Base-by-base conservation (phyloP, 1,140 invertebrate genomes). In the Plectrocnemia conspersa region DNA sequence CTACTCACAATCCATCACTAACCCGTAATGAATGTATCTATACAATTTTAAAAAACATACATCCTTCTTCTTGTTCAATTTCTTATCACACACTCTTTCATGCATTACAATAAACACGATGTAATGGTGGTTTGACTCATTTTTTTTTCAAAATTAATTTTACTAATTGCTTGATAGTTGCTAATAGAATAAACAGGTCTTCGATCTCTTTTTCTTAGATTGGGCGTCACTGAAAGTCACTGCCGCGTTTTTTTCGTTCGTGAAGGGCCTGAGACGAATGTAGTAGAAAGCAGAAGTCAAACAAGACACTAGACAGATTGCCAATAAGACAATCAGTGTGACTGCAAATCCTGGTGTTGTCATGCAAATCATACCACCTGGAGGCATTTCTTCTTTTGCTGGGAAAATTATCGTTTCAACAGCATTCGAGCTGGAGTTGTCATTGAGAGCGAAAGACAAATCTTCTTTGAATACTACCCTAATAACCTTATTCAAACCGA, bases 301-400 rank as follows among this genome's bases (percentile, higher is more conserved):
- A 65, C 88, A 93, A 2, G 90, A 91, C 35, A 84, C 83, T 16
- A 93, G 71, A 40, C 94, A 72, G 35, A 92, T 85, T 36, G 80
- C 83, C 22, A 93, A 74, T 2, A 94, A 76, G 10, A 93, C 78
- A 24, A 91, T 79, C 6, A 94, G 74, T 6, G 89, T 89, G 4
- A 89, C 84, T 25, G 89, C 85, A 67, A 94, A 93, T 0, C 89
- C 88, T 10, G 89, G 86, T 1, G 89, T 91, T 1, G 91, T 93
- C 88, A 95, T 93, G 68, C 91, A 95, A 49, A 95, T 91, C 57
- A 91, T 75, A 13, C 82, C 82, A 6, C 65, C 61, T 4, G 67
- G 59, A 16, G 64, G 47, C 54, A 73, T 47, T 65, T 82, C 79
- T 59, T 75, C 73, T 54, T 72, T 65, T 18, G 75, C 75, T 2